Percentiles rank a stretch among this genome's conserved stretches.
phyloP scores from a whole-genome alignment of 2,888 invertebrate genomes.

The Scaptodrosophila latifasciaeformis region DNA sequence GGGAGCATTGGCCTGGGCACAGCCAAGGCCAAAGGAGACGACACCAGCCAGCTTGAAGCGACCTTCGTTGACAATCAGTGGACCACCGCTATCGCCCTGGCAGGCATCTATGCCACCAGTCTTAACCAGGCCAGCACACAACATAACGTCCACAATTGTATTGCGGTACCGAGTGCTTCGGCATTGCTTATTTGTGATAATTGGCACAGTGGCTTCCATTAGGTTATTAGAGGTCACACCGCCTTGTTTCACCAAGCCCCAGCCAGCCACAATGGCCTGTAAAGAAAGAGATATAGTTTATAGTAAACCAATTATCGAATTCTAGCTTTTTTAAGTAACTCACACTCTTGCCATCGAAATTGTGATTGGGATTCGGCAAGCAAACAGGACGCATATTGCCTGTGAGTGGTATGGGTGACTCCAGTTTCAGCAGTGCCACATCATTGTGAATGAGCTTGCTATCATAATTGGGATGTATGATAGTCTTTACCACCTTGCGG shows the following conservation, averaged over 20 bases:
- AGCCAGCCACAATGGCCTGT: slow-evolving; percentile 72
- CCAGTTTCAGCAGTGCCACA: slow-evolving; percentile 68
- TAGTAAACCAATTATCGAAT: background rate
- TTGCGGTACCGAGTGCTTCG: slow-evolving; percentile 67
- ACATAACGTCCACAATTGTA: slow-evolving; percentile 72
- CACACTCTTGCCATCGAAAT: slow-evolving; percentile 67
- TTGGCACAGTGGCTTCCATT: slow-evolving; percentile 71
- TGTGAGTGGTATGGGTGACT: slow-evolving; percentile 59
- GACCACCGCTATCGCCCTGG: slow-evolving; percentile 74
- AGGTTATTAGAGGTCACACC: slow-evolving; percentile 68
- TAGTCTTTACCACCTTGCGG: slow-evolving; percentile 62
- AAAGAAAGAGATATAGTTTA: background rate
- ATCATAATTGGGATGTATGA: slow-evolving; percentile 65
- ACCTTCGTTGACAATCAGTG: slow-evolving; percentile 67
- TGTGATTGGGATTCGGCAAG: slow-evolving; percentile 63
- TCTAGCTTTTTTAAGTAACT: slow-evolving; percentile 24
- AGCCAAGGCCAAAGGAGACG: slow-evolving; percentile 72
- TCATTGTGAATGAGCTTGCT: slow-evolving; percentile 67
- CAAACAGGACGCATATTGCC: slow-evolving; percentile 70
- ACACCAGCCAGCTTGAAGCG: slow-evolving; percentile 70
- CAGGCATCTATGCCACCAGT: slow-evolving; percentile 73
- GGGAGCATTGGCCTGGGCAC: slow-evolving; percentile 71
- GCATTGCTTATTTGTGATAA: slow-evolving; percentile 70
- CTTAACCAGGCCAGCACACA: slow-evolving; percentile 72
- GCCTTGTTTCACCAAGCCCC: slow-evolving; percentile 70